Conservation (phyloP, 2,888 invertebrate species). For the Penaeus monodon region DNA sequence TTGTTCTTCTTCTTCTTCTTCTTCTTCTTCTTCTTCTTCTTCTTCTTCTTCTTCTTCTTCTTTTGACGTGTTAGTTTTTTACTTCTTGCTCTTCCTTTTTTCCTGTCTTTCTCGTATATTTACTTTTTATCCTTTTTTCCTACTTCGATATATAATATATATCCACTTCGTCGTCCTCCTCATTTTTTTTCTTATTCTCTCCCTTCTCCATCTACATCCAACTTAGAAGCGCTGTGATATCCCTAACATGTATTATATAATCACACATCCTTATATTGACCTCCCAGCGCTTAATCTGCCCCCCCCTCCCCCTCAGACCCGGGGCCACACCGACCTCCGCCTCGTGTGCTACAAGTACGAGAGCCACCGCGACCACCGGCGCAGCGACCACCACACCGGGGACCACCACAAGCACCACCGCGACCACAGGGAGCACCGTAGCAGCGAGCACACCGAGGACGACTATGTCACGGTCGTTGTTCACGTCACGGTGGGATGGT, state of each 20-base stretch:
- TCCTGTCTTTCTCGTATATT: background rate
- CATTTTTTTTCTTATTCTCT: background rate
- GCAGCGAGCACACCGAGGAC: slow-evolving; percentile 40
- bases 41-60: background rate
- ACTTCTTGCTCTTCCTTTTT: background rate
- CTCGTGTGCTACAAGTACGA: slow-evolving; percentile 58
- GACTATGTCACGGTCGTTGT: slow-evolving; percentile 54
- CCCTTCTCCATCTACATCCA: no score
- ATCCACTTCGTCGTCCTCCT: no score
- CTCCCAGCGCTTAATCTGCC: background rate
- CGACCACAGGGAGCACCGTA: slow-evolving; percentile 43
- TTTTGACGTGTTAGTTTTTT: background rate
- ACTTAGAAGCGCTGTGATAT: no score
- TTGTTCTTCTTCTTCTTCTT: no score
- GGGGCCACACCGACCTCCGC: slow-evolving; percentile 61
- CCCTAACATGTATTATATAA: no score
- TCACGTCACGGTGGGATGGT: slow-evolving; percentile 65
- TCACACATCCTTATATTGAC: no score
- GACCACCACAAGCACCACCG: slow-evolving; percentile 41
- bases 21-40: no score
- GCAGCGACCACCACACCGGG: slow-evolving; percentile 45
- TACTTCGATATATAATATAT: background rate
- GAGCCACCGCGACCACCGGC: slow-evolving; percentile 31
- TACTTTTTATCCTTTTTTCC: no score
- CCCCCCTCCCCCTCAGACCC: slow-evolving; percentile 31